phyloP scores from a whole-genome alignment of 2,888 invertebrate genomes.

The Leptopilina myrica region DNA sequence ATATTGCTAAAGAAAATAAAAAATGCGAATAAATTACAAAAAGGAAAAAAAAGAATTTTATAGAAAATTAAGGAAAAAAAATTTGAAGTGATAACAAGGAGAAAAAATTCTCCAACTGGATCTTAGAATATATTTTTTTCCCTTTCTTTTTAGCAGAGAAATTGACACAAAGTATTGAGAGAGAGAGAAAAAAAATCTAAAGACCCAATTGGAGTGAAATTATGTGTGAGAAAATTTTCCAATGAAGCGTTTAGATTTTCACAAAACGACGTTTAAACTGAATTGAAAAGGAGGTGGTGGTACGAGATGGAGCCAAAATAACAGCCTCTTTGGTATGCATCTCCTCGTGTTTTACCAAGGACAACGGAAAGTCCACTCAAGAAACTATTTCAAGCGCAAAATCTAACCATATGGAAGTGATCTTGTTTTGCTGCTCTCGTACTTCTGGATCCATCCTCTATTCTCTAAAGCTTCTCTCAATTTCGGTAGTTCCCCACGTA shows the following conservation, averaged over 20 bases:
- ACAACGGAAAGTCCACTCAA: slow-evolving; percentile 20
- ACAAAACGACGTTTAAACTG: neutral
- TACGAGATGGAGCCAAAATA: neutral
- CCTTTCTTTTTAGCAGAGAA: too few species aligned
- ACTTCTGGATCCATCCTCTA: slow-evolving; percentile 72
- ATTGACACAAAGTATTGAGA: too few species aligned
- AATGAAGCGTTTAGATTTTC: neutral
- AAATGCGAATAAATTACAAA: neutral
- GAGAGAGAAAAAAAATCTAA: too few species aligned
- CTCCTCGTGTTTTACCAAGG: slow-evolving; percentile 3
- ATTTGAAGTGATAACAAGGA: too few species aligned
- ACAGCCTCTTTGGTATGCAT: slow-evolving; percentile 16
- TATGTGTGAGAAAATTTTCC: neutral
- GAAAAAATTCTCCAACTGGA: too few species aligned
- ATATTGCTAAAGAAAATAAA: too few species aligned
- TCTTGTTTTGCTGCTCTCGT: slow-evolving; percentile 69
- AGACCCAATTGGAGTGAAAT: neutral
- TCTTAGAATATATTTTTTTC: too few species aligned
- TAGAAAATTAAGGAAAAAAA: too few species aligned
- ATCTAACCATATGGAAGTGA: slow-evolving; percentile 68
- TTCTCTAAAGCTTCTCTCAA: slow-evolving; percentile 67
- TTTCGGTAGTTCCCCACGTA: slow-evolving; percentile 71
- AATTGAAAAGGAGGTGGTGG: neutral
- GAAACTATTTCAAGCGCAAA: slow-evolving; percentile 26
- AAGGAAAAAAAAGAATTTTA: too few species aligned